Base-by-base conservation (phyloP, 2,113 vertebrate genomes). In the Oreochromis aureus region DNA sequence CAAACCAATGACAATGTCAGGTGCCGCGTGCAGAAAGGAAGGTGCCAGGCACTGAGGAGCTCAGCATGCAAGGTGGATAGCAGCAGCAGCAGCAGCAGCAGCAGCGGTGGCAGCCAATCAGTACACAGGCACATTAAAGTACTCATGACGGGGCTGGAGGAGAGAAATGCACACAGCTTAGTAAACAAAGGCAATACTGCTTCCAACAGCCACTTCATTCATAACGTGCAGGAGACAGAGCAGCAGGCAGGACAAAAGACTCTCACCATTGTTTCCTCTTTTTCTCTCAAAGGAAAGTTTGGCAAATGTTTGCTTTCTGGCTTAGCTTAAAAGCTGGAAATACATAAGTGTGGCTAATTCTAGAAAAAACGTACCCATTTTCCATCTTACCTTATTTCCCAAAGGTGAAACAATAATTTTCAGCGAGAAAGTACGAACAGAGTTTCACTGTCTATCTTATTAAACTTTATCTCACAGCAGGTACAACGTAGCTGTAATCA, bases 101-200 rank as follows among this genome's bases (percentile, higher is more conserved):
- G 97, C 97, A 97, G 96, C 96, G 95, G 95, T 95, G 97, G 97
- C 94, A 96, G 96, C 96, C 97, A 96, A 94, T 99, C 98, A 99
- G 97, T 98, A 99, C 96, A 99, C 98, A 96, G 98, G 98, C 94
- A 99, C 97, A 97, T 98, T 99, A 98, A 99, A 99, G 97, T 98
- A 99, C 97, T 99, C 98, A 97, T 99, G 98, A 88, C 97, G 98
- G 95, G 98, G 98, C 98, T 99, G 97, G 89, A 84, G 94, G 92
- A 98, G 96, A 99, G 97, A 99, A 97, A 98, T 86, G 95, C 93
- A 97, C 90, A 98, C 48, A 89, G 92, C 91, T 94, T 89, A 94
- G 96, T 89, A 56, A 93, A 95, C 69, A 89, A 51, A 41, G 39
- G 59, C 66, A 44, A 82, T 81, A 48, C 6, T 48, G 22, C 59